Evolutionary conservation across 2,888 invertebrate species (phyloP), one percentile per base, ranked within the genome.

Genomic region (Colostygia pectinataria): DNA sequence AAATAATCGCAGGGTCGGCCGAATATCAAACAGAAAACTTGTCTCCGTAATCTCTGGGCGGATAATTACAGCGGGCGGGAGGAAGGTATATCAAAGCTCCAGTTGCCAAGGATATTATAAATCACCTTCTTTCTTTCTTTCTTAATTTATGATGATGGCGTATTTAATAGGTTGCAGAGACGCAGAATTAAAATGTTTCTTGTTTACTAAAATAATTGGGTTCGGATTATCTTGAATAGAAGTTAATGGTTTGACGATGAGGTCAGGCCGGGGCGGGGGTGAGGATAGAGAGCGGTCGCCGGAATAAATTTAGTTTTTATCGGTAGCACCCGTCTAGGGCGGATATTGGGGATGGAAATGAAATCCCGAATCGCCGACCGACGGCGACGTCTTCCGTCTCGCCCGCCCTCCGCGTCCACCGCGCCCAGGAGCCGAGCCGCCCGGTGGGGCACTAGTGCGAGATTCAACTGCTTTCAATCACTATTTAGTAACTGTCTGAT

Each of bases 261-360:
- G 20, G 25, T 25, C 13, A 14, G 24, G 24, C 8, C 12, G 12
- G 23, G 23, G 33, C 8, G 10, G 23, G 23, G 10, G 24, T 7
- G 24, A 18, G 18, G 18, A 3, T 10, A 4, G 24, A 3, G 3
- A 14, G 36, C 14, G 24, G 14, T 14, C 13, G 13, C 36, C 36
- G 14, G 36, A 25, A 37, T 25, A 14, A 28, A 44, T 44, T 27
- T 29, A 10, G 32, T 44, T 44, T 44, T 44, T 44, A 44, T 44
- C 43, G 18, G 33, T 28, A 27, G 29, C 4, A 12, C 18, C 28
- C 36, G 20, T 28, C 13, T 24, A n/a, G n/a, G 18, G 34, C 36
- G 43, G 43, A 44, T 44, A 44, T 44, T 36, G 36, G 23, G 28
- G 7, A 36, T 44, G 36, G 43, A 44, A 44, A 44, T 44, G 36